Conservation (phyloP, 1,140 invertebrate species). For the Cephus cinctus region DNA sequence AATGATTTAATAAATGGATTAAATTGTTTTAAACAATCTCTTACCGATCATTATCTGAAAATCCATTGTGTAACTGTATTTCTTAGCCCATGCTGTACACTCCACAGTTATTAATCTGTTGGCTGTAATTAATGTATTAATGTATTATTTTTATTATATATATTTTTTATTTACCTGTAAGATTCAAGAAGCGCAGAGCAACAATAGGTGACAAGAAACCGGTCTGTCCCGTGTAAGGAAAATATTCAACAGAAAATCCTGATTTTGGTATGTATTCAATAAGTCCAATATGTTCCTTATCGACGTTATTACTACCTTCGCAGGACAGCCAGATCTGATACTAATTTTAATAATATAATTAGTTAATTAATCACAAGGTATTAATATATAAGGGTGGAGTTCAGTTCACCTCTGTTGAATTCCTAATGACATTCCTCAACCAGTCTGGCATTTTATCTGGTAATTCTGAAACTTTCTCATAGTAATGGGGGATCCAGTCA, state of each 20-base stretch:
- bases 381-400: no score
- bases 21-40: background rate
- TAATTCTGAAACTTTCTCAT: conserved; percentile 59
- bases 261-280: conserved; percentile 68
- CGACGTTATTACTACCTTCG: conserved; percentile 70
- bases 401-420: conserved; percentile 30
- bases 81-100: conserved; percentile 36
- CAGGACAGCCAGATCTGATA: conserved; percentile 76
- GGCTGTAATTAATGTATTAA: no score
- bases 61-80: conserved; percentile 24
- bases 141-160: no score
- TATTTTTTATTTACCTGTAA: conserved; percentile 56
- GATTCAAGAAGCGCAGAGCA: conserved; percentile 73
- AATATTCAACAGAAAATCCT: conserved; percentile 77
- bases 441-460: conserved; percentile 67
- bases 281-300: conserved; percentile 71
- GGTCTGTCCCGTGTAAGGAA: conserved; percentile 72
- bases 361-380: no score
- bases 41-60: conserved; percentile 37
- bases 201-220: conserved; percentile 83
- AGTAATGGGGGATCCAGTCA: conserved; percentile 73
- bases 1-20: no score
- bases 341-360: conserved; percentile 17
- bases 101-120: conserved; percentile 35
- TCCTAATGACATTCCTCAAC: conserved; percentile 60